phyloP scores from a whole-genome alignment of 2,888 invertebrate species.

The Carterocephalus palaemon region DNA sequence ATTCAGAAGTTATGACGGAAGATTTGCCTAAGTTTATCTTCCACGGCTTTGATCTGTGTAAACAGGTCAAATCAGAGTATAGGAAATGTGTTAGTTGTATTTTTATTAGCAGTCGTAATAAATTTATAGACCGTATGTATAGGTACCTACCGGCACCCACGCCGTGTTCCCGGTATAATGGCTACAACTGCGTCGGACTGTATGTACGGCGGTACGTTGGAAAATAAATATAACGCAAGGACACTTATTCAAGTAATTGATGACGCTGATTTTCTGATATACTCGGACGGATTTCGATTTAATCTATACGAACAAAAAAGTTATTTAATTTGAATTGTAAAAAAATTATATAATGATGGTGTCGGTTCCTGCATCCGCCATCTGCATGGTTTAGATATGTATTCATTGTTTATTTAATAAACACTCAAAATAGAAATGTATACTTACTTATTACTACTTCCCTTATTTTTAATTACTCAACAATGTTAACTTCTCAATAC shows the following conservation, averaged over 20 bases:
- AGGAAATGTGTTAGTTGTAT: slow-evolving; percentile 73
- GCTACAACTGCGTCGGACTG: slow-evolving; percentile 46
- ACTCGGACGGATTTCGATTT: background rate
- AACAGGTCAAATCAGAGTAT: slow-evolving; percentile 74
- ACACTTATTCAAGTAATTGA: slow-evolving; percentile 32
- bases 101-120: slow-evolving; percentile 69
- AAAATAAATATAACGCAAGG: slow-evolving; percentile 55
- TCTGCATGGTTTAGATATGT: no score
- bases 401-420: no score
- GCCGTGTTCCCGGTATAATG: slow-evolving; percentile 60
- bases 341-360: background rate
- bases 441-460: no score
- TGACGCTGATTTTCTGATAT: slow-evolving; percentile 3
- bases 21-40: slow-evolving; percentile 70
- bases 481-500: background rate
- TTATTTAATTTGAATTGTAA: background rate
- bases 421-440: no score
- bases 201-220: no score
- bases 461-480: background rate
- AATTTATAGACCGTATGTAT: slow-evolving; percentile 69
- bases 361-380: background rate
- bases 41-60: slow-evolving; percentile 71
- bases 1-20: slow-evolving; percentile 43
- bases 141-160: slow-evolving; percentile 57
- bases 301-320: no score